Percentiles rank a stretch among this genome's conserved stretches.
Evolutionary conservation across 2,888 invertebrate genomes (phyloP).

Genomic region (Acleris laterana): DNA sequence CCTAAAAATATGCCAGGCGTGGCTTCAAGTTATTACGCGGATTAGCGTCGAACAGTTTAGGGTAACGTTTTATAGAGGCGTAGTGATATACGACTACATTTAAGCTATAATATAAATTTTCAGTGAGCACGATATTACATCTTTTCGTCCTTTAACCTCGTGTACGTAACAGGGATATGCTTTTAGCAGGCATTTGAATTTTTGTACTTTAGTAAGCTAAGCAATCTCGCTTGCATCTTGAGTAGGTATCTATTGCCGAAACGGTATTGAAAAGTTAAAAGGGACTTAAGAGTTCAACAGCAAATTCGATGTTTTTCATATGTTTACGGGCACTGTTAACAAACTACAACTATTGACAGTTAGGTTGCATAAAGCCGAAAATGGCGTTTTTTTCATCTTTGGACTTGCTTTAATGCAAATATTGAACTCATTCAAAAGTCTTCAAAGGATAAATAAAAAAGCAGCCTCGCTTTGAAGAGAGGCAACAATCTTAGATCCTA

Average conservation of each 20-base stretch:
- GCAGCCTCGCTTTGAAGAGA: conserved; percentile 23
- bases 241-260: neutral
- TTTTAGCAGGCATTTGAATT: neutral
- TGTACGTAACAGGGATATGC: conserved; percentile 6
- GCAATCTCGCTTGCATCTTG: neutral
- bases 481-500: conserved; percentile 52
- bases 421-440: conserved; percentile 35
- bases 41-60: conserved; percentile 31
- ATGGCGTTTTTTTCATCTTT: too few relatives aligned
- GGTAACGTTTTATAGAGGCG: conserved; percentile 30
- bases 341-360: too few relatives aligned
- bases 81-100: conserved; percentile 28
- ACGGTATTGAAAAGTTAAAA: too few relatives aligned
- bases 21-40: conserved; percentile 47
- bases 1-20: conserved; percentile 58
- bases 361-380: neutral
- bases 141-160: conserved; percentile 6
- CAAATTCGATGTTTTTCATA: too few relatives aligned
- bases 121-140: conserved; percentile 10
- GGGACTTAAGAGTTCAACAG: too few relatives aligned
- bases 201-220: neutral
- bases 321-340: too few relatives aligned
- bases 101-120: conserved; percentile 18
- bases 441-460: conserved; percentile 41
- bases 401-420: conserved; percentile 23